phyloP scores from a whole-genome alignment of 35 echinoderm and acorn worm species.

The Apostichopus californicus region DNA sequence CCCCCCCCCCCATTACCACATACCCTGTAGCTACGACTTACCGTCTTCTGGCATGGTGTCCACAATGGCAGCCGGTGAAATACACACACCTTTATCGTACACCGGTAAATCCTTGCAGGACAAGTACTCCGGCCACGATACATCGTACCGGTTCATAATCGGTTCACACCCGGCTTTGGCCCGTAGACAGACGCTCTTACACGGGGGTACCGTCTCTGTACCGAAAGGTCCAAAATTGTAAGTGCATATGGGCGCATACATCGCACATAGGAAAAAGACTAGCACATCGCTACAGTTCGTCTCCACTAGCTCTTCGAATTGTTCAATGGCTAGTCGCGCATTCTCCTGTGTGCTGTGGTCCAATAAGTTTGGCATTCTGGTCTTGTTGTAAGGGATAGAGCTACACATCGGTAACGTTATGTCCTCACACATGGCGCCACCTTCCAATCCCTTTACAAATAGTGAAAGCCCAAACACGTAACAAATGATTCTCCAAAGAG shows the following conservation, averaged over 20 bases:
- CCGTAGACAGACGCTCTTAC: slow-evolving; percentile 82
- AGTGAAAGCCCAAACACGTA: slow-evolving; percentile 46
- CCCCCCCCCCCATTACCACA: too few relatives aligned
- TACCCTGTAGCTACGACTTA: not conserved
- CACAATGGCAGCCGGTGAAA: slow-evolving; percentile 94
- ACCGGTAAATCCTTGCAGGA: slow-evolving; percentile 79
- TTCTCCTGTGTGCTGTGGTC: slow-evolving; percentile 98
- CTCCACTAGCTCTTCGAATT: slow-evolving; percentile 82
- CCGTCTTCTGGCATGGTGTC: slow-evolving; percentile 68
- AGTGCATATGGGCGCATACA: slow-evolving; percentile 98
- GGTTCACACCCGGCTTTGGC: slow-evolving; percentile 83
- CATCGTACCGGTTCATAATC: slow-evolving; percentile 79
- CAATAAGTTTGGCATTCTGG: slow-evolving; percentile 90
- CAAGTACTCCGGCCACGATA: slow-evolving; percentile 84
- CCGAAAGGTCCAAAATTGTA: slow-evolving; percentile 68
- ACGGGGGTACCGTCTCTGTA: slow-evolving; percentile 81
- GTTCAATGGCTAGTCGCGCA: slow-evolving; percentile 88
- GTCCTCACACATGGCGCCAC: slow-evolving; percentile 65
- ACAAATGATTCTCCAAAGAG: not conserved
- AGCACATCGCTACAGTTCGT: slow-evolving; percentile 86
- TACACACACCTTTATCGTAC: slow-evolving; percentile 92
- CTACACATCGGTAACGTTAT: slow-evolving; percentile 86
- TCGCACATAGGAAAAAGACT: slow-evolving; percentile 87
- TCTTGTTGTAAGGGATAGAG: slow-evolving; percentile 84
- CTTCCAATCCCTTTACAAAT: not conserved